These are phyloP conservation scores for Phrynocephalus versicolor DNA, from an alignment of 2,113 vertebrate species.

Conservation along the genomic window DNA sequence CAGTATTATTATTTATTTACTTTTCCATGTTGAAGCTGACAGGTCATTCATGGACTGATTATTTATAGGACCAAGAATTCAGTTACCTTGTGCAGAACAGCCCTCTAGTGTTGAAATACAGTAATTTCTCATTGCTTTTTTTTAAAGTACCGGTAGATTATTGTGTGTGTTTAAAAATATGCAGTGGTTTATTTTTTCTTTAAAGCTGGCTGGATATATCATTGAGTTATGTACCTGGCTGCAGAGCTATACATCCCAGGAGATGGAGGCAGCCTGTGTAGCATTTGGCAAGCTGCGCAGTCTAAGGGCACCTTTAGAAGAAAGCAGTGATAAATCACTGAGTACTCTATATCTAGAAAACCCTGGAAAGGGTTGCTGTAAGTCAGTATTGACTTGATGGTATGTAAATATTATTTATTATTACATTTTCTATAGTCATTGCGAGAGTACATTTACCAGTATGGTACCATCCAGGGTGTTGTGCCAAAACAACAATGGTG, in stretches of 20 bases:
- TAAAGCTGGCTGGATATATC: no score
- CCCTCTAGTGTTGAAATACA: constrained; percentile 39
- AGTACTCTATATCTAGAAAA: no score
- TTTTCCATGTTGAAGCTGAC: not conserved
- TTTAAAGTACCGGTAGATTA: not conserved
- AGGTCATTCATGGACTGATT: not conserved
- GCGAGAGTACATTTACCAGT: not conserved
- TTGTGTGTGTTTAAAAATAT: not conserved
- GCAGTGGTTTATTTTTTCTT: not conserved
- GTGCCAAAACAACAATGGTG: not conserved
- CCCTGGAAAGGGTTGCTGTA: no score
- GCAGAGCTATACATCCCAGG: no score
- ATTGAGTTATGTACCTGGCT: no score
- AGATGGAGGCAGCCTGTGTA: no score
- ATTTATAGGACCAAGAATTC: not conserved
- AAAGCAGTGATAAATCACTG: no score
- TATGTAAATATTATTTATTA: no score
- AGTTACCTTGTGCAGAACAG: constrained; percentile 20
- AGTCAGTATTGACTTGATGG: no score
- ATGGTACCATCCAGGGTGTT: not conserved
- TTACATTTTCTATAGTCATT: not conserved
- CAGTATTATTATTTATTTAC: not conserved
- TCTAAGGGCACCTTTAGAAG: no score
- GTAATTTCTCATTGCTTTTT: not conserved
- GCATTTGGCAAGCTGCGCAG: no score